Percentiles rank a stretch among this genome's conserved stretches.
Conservation (phyloP, 2,888 invertebrate species). For the Andrena dorsata region DNA sequence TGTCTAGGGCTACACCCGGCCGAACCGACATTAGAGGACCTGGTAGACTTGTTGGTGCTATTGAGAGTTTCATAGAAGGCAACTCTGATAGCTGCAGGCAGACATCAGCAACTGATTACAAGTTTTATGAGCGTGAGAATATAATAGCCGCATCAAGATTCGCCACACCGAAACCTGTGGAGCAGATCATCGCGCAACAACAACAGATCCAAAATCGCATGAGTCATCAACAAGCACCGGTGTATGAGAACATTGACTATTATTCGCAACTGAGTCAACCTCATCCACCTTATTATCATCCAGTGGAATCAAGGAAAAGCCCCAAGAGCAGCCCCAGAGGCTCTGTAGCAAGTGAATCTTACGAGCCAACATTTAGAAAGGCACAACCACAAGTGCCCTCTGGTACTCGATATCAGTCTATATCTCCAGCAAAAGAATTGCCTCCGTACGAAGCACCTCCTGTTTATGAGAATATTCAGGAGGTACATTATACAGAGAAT, state of each 20-base stretch:
- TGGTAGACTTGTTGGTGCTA: constrained; percentile 88
- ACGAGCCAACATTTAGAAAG: constrained; percentile 88
- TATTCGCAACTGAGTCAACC: constrained; percentile 87
- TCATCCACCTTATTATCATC: constrained; percentile 89
- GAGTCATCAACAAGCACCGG: constrained; percentile 85
- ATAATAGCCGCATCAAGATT: constrained; percentile 92
- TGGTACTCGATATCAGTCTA: constrained; percentile 87
- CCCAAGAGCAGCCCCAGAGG: constrained; percentile 83
- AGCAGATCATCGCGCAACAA: constrained; percentile 86
- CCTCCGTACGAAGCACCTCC: constrained; percentile 87
- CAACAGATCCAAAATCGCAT: constrained; percentile 73
- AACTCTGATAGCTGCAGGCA: constrained; percentile 71
- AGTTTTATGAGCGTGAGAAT: constrained; percentile 90
- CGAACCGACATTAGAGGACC: constrained; percentile 67
- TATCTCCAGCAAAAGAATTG: constrained; percentile 86
- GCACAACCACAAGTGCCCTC: constrained; percentile 94
- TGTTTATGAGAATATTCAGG: constrained; percentile 88
- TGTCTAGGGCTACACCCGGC: constrained; percentile 66
- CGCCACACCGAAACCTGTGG: constrained; percentile 91
- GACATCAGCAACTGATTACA: constrained; percentile 84
- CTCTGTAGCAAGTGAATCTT: constrained; percentile 82
- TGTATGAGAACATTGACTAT: constrained; percentile 94
- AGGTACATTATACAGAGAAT: constrained; percentile 83
- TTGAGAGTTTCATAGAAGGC: constrained; percentile 88
- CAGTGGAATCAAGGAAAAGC: constrained; percentile 85